A percentile compares a stretch with the other conserved stretches of the same genome.
Conservation (phyloP, 2,113 vertebrate species). For the Colinus virginianus region DNA sequence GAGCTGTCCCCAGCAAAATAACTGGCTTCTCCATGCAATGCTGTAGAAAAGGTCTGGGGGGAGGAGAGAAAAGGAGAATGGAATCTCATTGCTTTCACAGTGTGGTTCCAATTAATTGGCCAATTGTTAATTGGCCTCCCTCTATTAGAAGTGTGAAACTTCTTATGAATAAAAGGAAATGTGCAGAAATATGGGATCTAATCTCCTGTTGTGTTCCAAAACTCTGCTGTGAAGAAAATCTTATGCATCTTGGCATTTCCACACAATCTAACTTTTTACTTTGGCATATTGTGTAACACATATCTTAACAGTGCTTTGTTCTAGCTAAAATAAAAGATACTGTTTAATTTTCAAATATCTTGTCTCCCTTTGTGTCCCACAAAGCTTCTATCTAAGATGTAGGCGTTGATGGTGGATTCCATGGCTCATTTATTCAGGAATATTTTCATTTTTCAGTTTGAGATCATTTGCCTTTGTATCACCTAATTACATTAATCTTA, state of each 20-base stretch:
- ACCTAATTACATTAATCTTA: background rate
- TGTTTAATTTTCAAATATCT: background rate
- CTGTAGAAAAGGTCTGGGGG: background rate
- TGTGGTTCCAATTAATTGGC: background rate
- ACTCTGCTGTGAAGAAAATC: background rate
- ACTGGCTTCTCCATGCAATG: background rate
- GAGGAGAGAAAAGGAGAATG: background rate
- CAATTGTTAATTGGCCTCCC: background rate
- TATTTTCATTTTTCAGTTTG: background rate
- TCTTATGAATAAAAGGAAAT: background rate
- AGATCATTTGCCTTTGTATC: background rate
- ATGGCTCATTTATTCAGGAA: background rate
- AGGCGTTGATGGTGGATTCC: background rate
- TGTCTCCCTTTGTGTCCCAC: background rate
- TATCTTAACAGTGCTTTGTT: background rate
- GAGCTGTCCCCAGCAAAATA: background rate
- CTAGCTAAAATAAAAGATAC: background rate
- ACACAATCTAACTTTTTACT: background rate
- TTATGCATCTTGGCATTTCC: background rate
- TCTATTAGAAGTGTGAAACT: background rate
- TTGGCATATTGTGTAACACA: background rate
- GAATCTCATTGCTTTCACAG: background rate
- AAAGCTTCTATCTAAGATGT: background rate
- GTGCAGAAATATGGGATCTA: background rate
- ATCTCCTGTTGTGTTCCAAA: background rate